Conservation (phyloP, 2,888 invertebrate species). For the Zhengitettix transpicula region DNA sequence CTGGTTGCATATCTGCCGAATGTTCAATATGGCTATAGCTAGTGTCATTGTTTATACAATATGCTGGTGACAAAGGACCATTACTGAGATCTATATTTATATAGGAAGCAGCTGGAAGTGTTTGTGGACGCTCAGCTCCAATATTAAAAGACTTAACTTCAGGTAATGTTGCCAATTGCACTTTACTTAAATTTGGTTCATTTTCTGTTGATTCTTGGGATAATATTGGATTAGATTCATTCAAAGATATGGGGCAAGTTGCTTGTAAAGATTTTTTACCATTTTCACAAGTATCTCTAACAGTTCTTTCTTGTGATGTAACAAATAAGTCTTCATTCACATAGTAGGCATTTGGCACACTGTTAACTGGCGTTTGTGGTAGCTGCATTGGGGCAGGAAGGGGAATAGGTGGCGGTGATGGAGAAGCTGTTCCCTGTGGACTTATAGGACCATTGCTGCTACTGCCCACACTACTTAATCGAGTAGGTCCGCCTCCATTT, state of each 20-base stretch:
- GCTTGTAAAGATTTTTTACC: neutral
- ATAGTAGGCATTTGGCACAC: conserved; percentile 8
- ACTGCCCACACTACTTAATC: conserved; percentile 23
- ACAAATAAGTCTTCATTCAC: conserved; percentile 13
- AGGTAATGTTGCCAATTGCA: too few species aligned
- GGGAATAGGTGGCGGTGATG: conserved; percentile 24
- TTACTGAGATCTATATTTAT: conserved; percentile 24
- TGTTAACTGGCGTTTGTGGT: conserved; percentile 15
- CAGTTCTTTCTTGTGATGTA: neutral
- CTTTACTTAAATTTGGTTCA: too few species aligned
- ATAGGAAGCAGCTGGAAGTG: conserved; percentile 19
- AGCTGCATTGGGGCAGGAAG: conserved; percentile 23
- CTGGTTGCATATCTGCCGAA: conserved; percentile 15
- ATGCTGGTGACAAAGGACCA: conserved; percentile 14
- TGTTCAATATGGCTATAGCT: conserved; percentile 18
- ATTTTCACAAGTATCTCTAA: neutral
- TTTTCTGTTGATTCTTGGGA: neutral
- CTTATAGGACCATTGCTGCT: conserved; percentile 28
- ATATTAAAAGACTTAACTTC: too few species aligned
- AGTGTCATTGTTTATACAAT: conserved; percentile 15
- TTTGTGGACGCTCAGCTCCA: neutral
- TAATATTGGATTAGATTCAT: neutral
- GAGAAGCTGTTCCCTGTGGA: conserved; percentile 25
- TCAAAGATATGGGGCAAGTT: neutral
- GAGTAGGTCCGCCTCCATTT: conserved; percentile 22